Percentiles rank a stretch among this genome's conserved stretches.
phyloP scores from a whole-genome alignment of 37 sponge, comb jelly and placozoan genomes.

The Lycopodina hypogea region DNA sequence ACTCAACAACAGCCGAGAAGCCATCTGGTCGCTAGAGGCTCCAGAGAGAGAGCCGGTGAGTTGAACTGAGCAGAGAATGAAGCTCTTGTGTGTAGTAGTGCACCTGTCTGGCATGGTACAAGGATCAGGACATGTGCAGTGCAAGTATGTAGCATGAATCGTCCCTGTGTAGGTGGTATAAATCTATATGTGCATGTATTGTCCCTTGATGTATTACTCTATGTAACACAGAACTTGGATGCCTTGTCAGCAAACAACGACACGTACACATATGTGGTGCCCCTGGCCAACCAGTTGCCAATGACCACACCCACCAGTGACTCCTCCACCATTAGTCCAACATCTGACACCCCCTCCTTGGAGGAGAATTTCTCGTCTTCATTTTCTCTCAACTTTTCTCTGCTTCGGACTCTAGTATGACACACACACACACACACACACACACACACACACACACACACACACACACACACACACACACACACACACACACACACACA shows the following conservation, averaged over 20 bases:
- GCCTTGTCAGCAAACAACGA: conserved; percentile 65
- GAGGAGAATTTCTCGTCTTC: conserved; percentile 2
- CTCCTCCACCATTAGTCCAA: neutral
- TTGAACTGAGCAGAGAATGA: neutral
- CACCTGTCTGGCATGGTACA: too few relatives aligned
- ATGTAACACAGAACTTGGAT: conserved; percentile 54
- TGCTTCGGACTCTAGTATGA: conserved; percentile 74
- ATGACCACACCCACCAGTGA: neutral
- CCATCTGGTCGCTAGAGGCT: conserved; percentile 73
- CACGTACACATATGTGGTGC: conserved; percentile 51
- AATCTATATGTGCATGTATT: neutral
- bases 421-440: neutral
- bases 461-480: too few relatives aligned
- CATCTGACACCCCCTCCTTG: neutral
- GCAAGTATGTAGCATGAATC: too few relatives aligned
- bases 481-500: too few relatives aligned
- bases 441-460: too few relatives aligned
- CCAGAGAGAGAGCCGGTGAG: conserved; percentile 63
- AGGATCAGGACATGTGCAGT: too few relatives aligned
- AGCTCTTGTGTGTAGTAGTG: neutral
- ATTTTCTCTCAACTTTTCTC: conserved; percentile 56
- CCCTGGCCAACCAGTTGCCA: conserved; percentile 11
- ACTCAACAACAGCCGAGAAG: conserved; percentile 67
- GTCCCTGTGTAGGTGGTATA: too few relatives aligned
- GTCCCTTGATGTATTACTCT: neutral